Conservation (phyloP, 2,888 invertebrate genomes). For the Protula sp. region DNA sequence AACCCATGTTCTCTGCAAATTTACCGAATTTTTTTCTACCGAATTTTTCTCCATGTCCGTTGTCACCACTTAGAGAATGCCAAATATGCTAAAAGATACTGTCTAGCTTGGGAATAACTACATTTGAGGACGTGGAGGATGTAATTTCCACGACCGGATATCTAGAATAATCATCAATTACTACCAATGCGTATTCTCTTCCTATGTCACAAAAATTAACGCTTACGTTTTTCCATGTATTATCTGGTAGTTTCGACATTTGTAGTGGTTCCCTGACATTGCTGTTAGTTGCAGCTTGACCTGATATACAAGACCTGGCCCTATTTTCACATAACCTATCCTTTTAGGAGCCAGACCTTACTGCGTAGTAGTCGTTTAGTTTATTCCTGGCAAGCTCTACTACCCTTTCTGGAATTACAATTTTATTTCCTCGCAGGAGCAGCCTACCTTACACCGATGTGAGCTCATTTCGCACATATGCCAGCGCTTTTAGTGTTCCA, state of each 20-base stretch:
- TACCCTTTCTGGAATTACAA: conserved; percentile 20
- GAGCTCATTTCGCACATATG: background rate
- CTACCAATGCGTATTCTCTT: conserved; percentile 19
- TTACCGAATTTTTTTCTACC: conserved; percentile 16
- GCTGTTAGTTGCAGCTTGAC: too few relatives aligned
- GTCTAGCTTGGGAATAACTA: conserved; percentile 17
- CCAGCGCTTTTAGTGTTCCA: too few relatives aligned
- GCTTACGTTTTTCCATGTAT: conserved; percentile 12
- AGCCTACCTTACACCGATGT: conserved; percentile 3
- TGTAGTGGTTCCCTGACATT: conserved; percentile 11
- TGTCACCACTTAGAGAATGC: background rate
- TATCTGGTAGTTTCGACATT: conserved; percentile 16
- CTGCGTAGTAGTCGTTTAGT: conserved; percentile 24
- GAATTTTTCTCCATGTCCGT: conserved; percentile 12
- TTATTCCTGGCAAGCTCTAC: conserved; percentile 22
- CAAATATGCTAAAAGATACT: conserved; percentile 6
- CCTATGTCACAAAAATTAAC: conserved; percentile 20
- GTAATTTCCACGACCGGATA: conserved; percentile 23
- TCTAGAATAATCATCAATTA: conserved; percentile 24
- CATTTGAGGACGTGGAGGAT: conserved; percentile 10
- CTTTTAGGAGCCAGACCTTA: conserved; percentile 29
- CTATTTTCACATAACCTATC: too few relatives aligned
- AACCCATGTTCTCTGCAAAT: conserved; percentile 21
- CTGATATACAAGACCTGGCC: too few relatives aligned
- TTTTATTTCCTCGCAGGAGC: conserved; percentile 11